A percentile compares a stretch with the other conserved stretches of the same genome.
Evolutionary conservation across 2,797 vertebrate genomes (phyloP).

Genomic region (Scleropages formosus): DNA sequence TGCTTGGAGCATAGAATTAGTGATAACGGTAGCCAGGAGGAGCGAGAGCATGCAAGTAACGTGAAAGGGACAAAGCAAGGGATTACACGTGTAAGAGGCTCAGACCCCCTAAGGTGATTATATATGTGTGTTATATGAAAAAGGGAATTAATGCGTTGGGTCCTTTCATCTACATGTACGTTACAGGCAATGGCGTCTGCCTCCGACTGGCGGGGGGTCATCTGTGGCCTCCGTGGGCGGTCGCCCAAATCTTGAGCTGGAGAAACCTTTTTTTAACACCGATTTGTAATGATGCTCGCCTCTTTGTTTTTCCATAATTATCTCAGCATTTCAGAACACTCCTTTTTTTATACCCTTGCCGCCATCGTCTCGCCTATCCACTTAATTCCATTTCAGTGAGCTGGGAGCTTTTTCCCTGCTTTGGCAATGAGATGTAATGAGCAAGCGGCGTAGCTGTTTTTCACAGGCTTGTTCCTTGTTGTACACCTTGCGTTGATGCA

Average conservation of each 20-base stretch:
- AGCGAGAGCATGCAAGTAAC: slow-evolving; percentile 43
- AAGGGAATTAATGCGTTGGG: slow-evolving; percentile 42
- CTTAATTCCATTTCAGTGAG: neutral
- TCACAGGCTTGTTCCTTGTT: neutral
- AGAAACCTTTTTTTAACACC: neutral
- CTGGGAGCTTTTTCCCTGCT: neutral
- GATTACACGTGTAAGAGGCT: slow-evolving; percentile 68
- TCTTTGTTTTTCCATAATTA: slow-evolving; percentile 39
- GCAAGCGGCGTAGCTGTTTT: neutral
- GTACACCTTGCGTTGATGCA: neutral
- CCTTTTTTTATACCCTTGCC: neutral
- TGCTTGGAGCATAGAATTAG: slow-evolving; percentile 43
- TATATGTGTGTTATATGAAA: slow-evolving; percentile 53
- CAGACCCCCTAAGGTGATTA: slow-evolving; percentile 64
- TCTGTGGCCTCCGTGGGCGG: slow-evolving; percentile 30
- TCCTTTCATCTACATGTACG: neutral
- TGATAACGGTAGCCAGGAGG: slow-evolving; percentile 35
- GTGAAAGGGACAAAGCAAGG: slow-evolving; percentile 45
- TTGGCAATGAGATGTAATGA: neutral
- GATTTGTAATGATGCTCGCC: neutral
- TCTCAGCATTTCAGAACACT: slow-evolving; percentile 29
- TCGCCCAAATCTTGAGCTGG: slow-evolving; percentile 36
- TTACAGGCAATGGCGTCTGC: neutral
- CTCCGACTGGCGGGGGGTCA: neutral
- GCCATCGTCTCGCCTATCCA: neutral